A percentile compares a stretch with the other conserved stretches of the same genome.
Evolutionary conservation across 2,888 invertebrate genomes (phyloP).

Genomic region (Rhimphoctona megacephalus): DNA sequence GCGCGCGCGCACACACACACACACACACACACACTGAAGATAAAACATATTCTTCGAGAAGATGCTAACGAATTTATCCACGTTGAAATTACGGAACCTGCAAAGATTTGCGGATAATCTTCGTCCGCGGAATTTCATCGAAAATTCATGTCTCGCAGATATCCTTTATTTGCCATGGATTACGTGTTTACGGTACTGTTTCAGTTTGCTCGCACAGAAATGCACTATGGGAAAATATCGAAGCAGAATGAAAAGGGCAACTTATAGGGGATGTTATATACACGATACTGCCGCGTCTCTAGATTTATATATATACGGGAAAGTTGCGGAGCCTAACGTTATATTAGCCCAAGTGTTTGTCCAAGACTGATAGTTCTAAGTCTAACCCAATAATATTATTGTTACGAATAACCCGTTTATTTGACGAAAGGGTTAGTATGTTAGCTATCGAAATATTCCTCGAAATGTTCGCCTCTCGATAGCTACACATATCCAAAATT

Average conservation of each 20-base stretch:
- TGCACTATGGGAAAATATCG: not conserved
- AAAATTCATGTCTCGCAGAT: constrained; percentile 34
- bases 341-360: constrained; percentile 56
- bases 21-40: not conserved
- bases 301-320: constrained; percentile 15
- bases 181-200: constrained; percentile 11
- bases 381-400: constrained; percentile 72
- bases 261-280: constrained; percentile 33
- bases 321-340: constrained; percentile 15
- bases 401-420: constrained; percentile 70
- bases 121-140: constrained; percentile 36
- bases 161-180: constrained; percentile 18
- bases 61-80: constrained; percentile 54
- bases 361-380: constrained; percentile 38
- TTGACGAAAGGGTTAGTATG: constrained; percentile 69
- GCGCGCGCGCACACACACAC: not conserved
- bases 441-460: constrained; percentile 62
- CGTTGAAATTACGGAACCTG: constrained; percentile 10
- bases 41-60: constrained; percentile 28
- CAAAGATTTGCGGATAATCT: constrained; percentile 19
- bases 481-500: constrained; percentile 40
- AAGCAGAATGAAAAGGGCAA: constrained; percentile 33
- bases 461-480: constrained; percentile 20
- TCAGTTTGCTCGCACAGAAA: constrained; percentile 19
- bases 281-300: too few species aligned